Base-by-base conservation (phyloP, 2,888 invertebrate species). In the Apotomis turbidana region DNA sequence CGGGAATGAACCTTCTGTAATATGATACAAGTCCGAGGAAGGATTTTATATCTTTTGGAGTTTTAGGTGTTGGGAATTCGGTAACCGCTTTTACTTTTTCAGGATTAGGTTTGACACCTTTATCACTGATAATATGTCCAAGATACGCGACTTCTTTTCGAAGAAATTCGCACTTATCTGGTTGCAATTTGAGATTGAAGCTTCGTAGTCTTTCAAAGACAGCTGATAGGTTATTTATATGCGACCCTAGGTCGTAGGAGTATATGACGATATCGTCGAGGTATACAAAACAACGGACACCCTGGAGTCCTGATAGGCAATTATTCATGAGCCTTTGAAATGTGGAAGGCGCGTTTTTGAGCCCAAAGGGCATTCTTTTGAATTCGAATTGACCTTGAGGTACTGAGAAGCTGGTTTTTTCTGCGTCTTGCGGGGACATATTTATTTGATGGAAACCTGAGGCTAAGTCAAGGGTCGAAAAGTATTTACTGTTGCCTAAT, bases 401-500 rank as follows among this genome's bases (percentile, higher is more conserved):
- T 27, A 59, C 59, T 41, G 41, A 36, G 5, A 59, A 59, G n/a
- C n/a, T 36, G 0, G 59, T 59, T 59, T 59, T 59, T 8, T 41
- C 41, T n/a, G 59, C 59, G 8, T 59, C 59, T 59, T 59, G 41
- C 2, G 41, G 6, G 1, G 27, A 36, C n/a, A 59, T 12, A 0
- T 59, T 41, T 41, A 59, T 13, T 59, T 59, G 59, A 8, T 59
- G 59, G 13, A 59, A 59, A 0, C 41, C n/a, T 0, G 41, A 41
- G 0, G 59, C 59, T 3, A 59, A 36, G 13, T 59, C 59, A 9
- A 59, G 44, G 41, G 59, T 44, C 1, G 44, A 41, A 6, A 59
- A 59, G 62, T 77, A 73, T 74, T 78, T 75, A 9, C 72, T 64
- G 0, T 75, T 71, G 0, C 78, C 78, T 52, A 78, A n/a, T n/a